Base-by-base conservation (phyloP, 2,888 invertebrate genomes). In the Tetragnatha montana region DNA sequence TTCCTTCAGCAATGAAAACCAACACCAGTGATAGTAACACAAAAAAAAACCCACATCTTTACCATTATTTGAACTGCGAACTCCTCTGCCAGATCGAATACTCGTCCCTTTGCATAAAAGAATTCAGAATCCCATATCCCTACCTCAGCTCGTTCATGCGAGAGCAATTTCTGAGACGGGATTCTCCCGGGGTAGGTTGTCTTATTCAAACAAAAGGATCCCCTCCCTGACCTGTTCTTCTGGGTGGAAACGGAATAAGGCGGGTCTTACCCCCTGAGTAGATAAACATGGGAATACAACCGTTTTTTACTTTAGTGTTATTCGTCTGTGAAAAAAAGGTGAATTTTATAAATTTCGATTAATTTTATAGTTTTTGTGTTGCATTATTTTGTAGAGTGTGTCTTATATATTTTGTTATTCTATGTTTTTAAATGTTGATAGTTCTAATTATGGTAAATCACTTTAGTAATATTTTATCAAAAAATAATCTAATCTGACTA, bases 151-250 rank as follows among this genome's bases (percentile, higher is more conserved):
- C 74, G 74, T 51, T 73, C 82, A 82, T 82, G 82, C 82, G 17
- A 73, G 74, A 51, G 51, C 19, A 50, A 71, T 71, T 49, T 69
- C 71, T 21, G 82, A 51, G 74, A 47, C 82, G 22, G 51, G 73
- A 82, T 82, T 78, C 78, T 78, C 82, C 60, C 70, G 17, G 14
- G 51, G 51, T 71, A 21, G 73, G 71, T 47, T 17, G 10, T 35
- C 73, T 73, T 82, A 82, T 82, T 74, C 82, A 82, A 82, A 82
- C 60, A 82, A 60, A 82, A 82, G 22, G 21, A 60, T 3, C 82
- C 17, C 51, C 82, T 73, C 68, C 22, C 51, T 70, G 69, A 70
- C 80, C 80, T 80, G 80, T 80, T 80, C 51, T 82, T 74, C 51
- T 22, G 22, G 19, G 22, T 71, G 47, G 74, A 82, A 74, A 74